phyloP scores from a whole-genome alignment of 2,888 invertebrate genomes.

The Microplitis manilae region DNA sequence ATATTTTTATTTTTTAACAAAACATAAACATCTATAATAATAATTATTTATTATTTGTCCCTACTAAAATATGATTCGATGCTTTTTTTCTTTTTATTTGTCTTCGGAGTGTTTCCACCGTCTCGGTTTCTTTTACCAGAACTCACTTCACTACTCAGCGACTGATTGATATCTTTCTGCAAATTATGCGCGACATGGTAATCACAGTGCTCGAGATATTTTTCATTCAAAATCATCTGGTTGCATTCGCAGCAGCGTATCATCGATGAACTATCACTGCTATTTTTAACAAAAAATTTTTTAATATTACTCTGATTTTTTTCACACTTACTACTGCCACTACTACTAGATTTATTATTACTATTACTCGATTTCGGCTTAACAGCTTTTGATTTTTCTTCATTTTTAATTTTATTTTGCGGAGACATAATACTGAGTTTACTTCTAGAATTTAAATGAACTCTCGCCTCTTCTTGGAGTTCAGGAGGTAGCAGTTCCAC shows the following conservation, averaged over 20 bases:
- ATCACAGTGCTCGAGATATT: slow-evolving; percentile 84
- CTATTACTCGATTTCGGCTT: slow-evolving; percentile 48
- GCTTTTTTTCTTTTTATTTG: slow-evolving; percentile 44
- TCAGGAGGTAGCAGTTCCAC: slow-evolving; percentile 68
- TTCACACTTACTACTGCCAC: slow-evolving; percentile 47
- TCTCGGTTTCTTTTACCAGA: slow-evolving; percentile 10
- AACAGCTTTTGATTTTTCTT: slow-evolving; percentile 34
- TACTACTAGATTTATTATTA: slow-evolving; percentile 29
- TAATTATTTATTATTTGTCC: slow-evolving; percentile 14
- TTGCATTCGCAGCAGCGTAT: slow-evolving; percentile 81
- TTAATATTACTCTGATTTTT: slow-evolving; percentile 56
- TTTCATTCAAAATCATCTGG: slow-evolving; percentile 75
- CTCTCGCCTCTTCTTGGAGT: slow-evolving; percentile 66
- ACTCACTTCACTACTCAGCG: neutral
- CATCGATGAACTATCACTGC: slow-evolving; percentile 61
- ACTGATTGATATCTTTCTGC: slow-evolving; percentile 71
- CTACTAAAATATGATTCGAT: slow-evolving; percentile 56
- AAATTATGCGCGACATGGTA: slow-evolving; percentile 88
- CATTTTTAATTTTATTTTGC: slow-evolving; percentile 36
- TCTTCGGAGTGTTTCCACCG: neutral
- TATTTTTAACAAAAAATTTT: slow-evolving; percentile 73
- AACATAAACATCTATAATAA: neutral
- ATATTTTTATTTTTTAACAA: neutral
- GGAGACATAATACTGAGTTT: neutral
- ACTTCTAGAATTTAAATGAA: slow-evolving; percentile 49